A percentile compares a stretch with the other conserved stretches of the same genome.
Evolutionary conservation across 2,888 invertebrate species (phyloP).

Genomic region (Ecliptopera silaceata): DNA sequence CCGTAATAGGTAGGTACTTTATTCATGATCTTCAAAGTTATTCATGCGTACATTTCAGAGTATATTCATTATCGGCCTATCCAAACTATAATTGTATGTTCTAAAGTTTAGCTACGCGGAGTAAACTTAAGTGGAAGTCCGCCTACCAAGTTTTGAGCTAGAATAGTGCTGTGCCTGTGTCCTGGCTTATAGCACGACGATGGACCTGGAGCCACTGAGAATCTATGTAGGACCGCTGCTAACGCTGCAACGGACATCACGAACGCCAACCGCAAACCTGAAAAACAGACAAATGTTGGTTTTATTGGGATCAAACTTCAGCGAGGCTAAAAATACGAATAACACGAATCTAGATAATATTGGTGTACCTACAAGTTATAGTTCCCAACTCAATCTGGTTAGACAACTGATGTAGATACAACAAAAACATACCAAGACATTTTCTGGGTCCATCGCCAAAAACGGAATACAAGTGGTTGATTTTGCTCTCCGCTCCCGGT

Average conservation of each 20-base stretch:
- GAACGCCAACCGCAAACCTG: slow-evolving; percentile 26
- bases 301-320: not conserved
- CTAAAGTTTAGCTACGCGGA: slow-evolving; percentile 10
- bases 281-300: not conserved
- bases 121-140: slow-evolving; percentile 29
- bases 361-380: too few species aligned
- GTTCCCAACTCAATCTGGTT: too few species aligned
- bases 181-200: slow-evolving; percentile 11
- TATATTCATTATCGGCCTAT: too few species aligned
- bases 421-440: slow-evolving; percentile 44
- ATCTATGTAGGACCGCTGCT: slow-evolving; percentile 22
- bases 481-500: slow-evolving; percentile 27
- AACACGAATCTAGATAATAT: too few species aligned
- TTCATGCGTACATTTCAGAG: too few species aligned
- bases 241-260: slow-evolving; percentile 27
- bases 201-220: slow-evolving; percentile 24
- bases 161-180: slow-evolving; percentile 16
- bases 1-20: too few species aligned
- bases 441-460: slow-evolving; percentile 46
- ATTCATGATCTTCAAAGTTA: too few species aligned
- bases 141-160: slow-evolving; percentile 26
- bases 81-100: not conserved
- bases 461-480: slow-evolving; percentile 39
- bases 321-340: not conserved
- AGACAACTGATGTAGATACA: too few species aligned